Base-by-base conservation (phyloP, 2,113 vertebrate species). In the Pseudolaguvia tuberculata region DNA sequence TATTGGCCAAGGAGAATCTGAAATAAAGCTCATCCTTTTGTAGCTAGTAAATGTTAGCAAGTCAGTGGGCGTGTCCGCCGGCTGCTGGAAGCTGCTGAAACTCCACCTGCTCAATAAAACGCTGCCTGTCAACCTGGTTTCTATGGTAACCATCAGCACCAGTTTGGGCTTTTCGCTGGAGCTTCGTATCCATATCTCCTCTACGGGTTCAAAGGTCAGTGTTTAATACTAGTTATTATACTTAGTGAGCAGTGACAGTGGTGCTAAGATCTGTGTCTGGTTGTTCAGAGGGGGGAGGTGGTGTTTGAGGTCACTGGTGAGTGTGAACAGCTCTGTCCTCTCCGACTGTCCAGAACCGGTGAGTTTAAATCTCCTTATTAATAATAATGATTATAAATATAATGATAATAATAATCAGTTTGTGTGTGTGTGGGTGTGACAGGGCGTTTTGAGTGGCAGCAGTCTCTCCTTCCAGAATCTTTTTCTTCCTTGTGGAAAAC, bases 71-170 rank as follows among this genome's bases (percentile, higher is more conserved):
- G 87, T 96, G 84, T 87, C 91, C 78, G 91, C 90, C 79, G 94
- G 94, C 79, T 97, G 94, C 88, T 97, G 95, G 95, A 92, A 87
- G 72, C 77, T 96, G 73, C 91, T 97, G 84, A 93, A 93, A 82
- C 88, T 98, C 82, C 93, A 92, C 84, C 84, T 94, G 74, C 87
- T 85, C 81, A 86, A 88, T 86, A 91, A 84, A 85, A 85, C 88
- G n/a, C 81, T 89, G 84, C 90, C 89, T 51, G 52, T 89, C 75
- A 93, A 91, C 82, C 80, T 94, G 55, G 83, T 92, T 80, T 92
- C 91, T 77, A 90, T 85, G 72, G 82, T 97, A 75, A 92, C 90
- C 79, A 86, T 99, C 82, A 79, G 86, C 58, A 96, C 94, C 81
- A 94, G 90, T 78, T 73, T 92, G 76, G 95, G 95, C 78, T 78